Evolutionary conservation across 2,888 invertebrate genomes (phyloP).

Genomic region (Escarpia spicata): DNA sequence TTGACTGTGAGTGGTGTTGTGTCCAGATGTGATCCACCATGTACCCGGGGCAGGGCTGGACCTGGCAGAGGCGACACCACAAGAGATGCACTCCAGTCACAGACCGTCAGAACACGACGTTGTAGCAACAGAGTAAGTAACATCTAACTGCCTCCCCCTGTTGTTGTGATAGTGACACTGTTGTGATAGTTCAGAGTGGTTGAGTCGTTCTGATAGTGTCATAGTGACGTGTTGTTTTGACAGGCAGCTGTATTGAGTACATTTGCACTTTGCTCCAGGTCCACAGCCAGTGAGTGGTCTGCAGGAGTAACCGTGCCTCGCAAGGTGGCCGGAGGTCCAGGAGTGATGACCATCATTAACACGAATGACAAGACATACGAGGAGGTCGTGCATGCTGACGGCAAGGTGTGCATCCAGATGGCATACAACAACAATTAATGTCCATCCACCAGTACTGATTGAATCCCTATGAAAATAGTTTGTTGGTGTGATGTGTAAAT

Average conservation of each 20-base stretch:
- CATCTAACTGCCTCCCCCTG: background rate
- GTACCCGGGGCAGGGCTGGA: background rate
- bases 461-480: too few species aligned
- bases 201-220: background rate
- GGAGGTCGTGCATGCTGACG: slow-evolving; percentile 58
- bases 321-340: background rate
- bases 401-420: slow-evolving; percentile 49
- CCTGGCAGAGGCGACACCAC: background rate
- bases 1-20: background rate
- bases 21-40: background rate
- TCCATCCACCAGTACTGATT: too few species aligned
- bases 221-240: background rate
- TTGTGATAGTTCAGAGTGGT: background rate
- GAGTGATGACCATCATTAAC: background rate
- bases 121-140: background rate
- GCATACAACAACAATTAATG: too few species aligned
- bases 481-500: too few species aligned
- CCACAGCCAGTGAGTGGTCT: background rate
- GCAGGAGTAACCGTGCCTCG: background rate
- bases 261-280: background rate
- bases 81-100: slow-evolving; percentile 1
- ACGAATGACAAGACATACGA: slow-evolving; percentile 50
- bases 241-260: background rate
- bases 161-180: too few species aligned
- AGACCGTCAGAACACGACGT: background rate